Conservation (phyloP, 2,113 vertebrate genomes). For the Lasiurus cinereus region DNA sequence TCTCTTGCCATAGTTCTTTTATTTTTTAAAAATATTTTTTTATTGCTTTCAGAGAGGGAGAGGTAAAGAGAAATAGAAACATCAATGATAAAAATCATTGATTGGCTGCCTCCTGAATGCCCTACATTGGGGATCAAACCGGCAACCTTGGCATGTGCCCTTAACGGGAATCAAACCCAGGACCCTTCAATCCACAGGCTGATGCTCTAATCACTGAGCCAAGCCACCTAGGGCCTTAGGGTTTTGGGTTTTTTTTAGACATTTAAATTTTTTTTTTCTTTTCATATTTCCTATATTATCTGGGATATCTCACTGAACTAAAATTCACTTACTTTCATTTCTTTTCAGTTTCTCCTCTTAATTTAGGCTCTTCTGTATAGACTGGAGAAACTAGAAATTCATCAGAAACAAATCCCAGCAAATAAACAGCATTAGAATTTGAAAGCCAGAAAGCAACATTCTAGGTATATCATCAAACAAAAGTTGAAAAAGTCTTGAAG, state of each 20-base stretch:
- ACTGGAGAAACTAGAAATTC: background rate
- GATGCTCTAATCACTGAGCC: too few species aligned
- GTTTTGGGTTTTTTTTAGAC: background rate
- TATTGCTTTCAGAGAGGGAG: too few species aligned
- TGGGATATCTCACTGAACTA: constrained; percentile 16
- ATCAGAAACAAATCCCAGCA: constrained; percentile 47
- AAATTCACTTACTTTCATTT: constrained; percentile 51
- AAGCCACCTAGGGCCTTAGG: too few species aligned
- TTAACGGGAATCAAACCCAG: too few species aligned
- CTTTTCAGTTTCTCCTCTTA: constrained; percentile 9
- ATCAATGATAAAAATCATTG: too few species aligned
- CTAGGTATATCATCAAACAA: background rate
- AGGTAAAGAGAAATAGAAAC: too few species aligned
- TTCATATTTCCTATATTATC: constrained; percentile 4
- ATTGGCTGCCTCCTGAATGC: too few species aligned
- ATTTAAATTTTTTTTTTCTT: background rate
- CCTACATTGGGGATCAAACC: too few species aligned
- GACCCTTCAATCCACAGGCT: too few species aligned
- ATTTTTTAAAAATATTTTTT: too few species aligned
- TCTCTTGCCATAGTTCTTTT: background rate
- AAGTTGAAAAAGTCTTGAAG: constrained; percentile 13
- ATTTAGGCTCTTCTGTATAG: constrained; percentile 22
- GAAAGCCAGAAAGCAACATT: constrained; percentile 35
- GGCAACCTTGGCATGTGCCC: too few species aligned
- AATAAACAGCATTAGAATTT: background rate